Conservation (phyloP, 2,888 invertebrate species). For the Zygogramma bicolorata region DNA sequence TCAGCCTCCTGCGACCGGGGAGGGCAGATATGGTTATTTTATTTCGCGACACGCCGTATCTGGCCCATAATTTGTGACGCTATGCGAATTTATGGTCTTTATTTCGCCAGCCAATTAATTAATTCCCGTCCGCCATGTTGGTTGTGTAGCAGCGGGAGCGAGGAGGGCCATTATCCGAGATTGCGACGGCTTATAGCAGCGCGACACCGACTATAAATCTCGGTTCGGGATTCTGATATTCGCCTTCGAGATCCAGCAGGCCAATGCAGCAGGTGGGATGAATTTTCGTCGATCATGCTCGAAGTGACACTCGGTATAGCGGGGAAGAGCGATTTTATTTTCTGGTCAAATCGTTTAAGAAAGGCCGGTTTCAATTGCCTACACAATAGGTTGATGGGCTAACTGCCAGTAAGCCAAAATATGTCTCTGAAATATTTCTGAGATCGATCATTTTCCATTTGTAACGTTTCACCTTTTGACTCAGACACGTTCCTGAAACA, state of each 20-base stretch:
- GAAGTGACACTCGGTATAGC: too few relatives aligned
- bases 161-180: constrained; percentile 66
- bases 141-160: constrained; percentile 57
- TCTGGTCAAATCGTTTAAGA: too few relatives aligned
- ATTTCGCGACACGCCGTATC: constrained; percentile 68
- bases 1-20: constrained; percentile 33
- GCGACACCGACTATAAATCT: constrained; percentile 65
- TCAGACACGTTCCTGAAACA: too few relatives aligned
- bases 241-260: constrained; percentile 42
- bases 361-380: too few relatives aligned
- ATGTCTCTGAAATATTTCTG: too few relatives aligned
- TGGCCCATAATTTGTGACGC: constrained; percentile 68
- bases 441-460: too few relatives aligned
- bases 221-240: constrained; percentile 65
- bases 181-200: constrained; percentile 67
- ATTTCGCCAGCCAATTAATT: constrained; percentile 69
- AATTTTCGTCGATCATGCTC: too few relatives aligned
- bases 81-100: constrained; percentile 68
- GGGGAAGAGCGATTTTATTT: too few relatives aligned
- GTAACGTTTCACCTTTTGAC: too few relatives aligned
- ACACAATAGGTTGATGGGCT: too few relatives aligned
- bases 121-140: constrained; percentile 66
- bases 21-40: constrained; percentile 67
- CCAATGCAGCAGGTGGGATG: not conserved
- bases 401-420: too few relatives aligned